Evolutionary conservation across 2,888 invertebrate species (phyloP), one percentile per base, ranked within the genome.

Genomic region (Pegoplata infirma): DNA sequence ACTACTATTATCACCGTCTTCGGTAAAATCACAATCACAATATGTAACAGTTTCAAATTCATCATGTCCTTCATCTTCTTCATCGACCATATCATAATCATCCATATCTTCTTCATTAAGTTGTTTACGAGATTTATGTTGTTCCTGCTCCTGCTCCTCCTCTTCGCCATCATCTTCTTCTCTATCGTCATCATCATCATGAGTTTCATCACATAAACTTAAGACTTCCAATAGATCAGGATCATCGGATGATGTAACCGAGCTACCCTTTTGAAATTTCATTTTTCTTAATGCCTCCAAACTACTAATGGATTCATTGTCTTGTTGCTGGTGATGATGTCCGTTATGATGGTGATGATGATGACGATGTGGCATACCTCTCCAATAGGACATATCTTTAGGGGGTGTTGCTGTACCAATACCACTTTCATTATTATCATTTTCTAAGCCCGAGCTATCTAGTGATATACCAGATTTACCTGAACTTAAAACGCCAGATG

Each of bases 401-500:
- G 89, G 89, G 47, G 89, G 89, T 49, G 89, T 88, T 16, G 89
- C 88, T 59, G 89, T 88, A 44, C 88, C 89, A 80, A 89, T 88
- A 82, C 89, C 89, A 82, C 89, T 89, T 81, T 89, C 89, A 56
- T 88, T 88, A 61, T 88, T 88, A 71, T 89, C 89, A 78, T 89
- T 88, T 80, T 89, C 89, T 77, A 89, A 82, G 2, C 88, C 89
- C 3, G 89, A 88, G 32, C 89, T 89, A 82, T 89, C 88, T 19
- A 89, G 83, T 19, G 89, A 89, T 63, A 88, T 89, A 66, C 89
- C 88, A 44, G 89, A 89, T 80, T 89, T 89, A 8, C 89, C 89
- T 21, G 89, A 89, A 82, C 89, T 89, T 36, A 89, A 81, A 7
- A 87, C 87, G 64, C 88, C 88, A 36, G 86, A 84, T 36, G 89